Conservation (phyloP, 2,797 vertebrate species). For the Sebastiscus tertius region DNA sequence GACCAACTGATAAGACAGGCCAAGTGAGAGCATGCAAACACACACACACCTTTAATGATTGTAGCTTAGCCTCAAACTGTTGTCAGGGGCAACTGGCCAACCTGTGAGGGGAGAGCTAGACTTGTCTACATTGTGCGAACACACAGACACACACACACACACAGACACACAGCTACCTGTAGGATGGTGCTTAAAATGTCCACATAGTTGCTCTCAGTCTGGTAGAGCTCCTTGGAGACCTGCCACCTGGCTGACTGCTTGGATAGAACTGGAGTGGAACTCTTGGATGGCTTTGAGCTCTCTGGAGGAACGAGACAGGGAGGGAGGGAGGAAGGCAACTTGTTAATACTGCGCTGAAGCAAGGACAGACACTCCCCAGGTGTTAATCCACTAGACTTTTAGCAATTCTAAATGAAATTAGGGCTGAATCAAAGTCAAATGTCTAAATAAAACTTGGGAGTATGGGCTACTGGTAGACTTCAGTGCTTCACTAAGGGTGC, state of each 20-base stretch:
- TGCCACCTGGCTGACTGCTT: constrained; percentile 99
- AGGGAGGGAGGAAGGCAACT: neutral
- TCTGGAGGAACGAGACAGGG: constrained; percentile 67
- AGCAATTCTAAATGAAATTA: neutral
- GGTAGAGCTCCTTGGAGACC: constrained; percentile 98
- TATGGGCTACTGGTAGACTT: neutral
- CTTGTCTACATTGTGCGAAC: neutral
- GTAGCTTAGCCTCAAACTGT: constrained; percentile 33
- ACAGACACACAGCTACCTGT: constrained; percentile 84
- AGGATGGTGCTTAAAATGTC: constrained; percentile 95
- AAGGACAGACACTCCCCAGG: neutral
- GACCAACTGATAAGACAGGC: constrained; percentile 64
- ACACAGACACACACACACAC: constrained; percentile 15
- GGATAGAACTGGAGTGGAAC: constrained; percentile 84
- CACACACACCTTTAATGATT: constrained; percentile 28
- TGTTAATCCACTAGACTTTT: neutral
- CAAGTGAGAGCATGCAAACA: constrained; percentile 15
- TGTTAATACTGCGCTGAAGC: constrained; percentile 12
- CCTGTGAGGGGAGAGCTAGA: constrained; percentile 17
- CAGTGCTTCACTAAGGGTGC: neutral
- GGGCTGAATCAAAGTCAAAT: neutral
- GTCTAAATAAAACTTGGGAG: neutral
- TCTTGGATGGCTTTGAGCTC: constrained; percentile 86
- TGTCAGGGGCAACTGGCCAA: constrained; percentile 44
- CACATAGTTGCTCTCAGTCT: constrained; percentile 99